Base-by-base conservation (phyloP, 2,888 invertebrate genomes). In the Sturmia bella region DNA sequence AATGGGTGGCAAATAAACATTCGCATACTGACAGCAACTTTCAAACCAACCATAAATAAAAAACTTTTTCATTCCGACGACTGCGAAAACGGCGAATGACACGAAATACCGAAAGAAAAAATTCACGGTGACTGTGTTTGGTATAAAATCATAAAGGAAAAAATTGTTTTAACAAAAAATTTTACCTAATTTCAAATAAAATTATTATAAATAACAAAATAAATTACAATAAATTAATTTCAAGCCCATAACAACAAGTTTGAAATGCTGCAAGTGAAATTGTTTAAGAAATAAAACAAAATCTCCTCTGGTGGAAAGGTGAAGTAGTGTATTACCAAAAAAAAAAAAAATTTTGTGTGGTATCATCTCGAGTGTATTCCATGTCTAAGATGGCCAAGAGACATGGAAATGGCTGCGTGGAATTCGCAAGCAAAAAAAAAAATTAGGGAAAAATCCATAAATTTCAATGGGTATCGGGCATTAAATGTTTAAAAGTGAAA, bases 21-120 rank as follows among this genome's bases (percentile, higher is more conserved):
- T 88, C 87, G 86, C 87, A 85, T 82, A 78, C 86, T 88, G 87
- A 86, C 88, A 86, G 87, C 88, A 87, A 86, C 87, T 88, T 88
- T 87, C 87, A 84, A 83, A 83, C 86, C 87, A 82, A 78, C 90
- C 90, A 90, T 90, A 90, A 91, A 91, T 90, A 91, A 89, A 90
- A 86, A 89, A 89, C 88, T 89, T 89, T 89, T 90, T 89, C 89
- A 89, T 89, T 90, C 89, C 89, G 89, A 89, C 89, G 90, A 89
- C 87, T 87, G 87, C 84, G 84, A 85, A 85, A 85, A 85, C 85
- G 84, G 89, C 89, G 89, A 89, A 89, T 89, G 89, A 89, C 86
- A 86, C 85, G 85, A 86, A 86, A 86, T 86, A 86, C 84, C 85
- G 84, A 85, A 84, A 83, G 85, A 85, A 86, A 86, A 86, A 84